phyloP scores from a whole-genome alignment of 2,797 vertebrate species.

The Peromyscus attwateri region DNA sequence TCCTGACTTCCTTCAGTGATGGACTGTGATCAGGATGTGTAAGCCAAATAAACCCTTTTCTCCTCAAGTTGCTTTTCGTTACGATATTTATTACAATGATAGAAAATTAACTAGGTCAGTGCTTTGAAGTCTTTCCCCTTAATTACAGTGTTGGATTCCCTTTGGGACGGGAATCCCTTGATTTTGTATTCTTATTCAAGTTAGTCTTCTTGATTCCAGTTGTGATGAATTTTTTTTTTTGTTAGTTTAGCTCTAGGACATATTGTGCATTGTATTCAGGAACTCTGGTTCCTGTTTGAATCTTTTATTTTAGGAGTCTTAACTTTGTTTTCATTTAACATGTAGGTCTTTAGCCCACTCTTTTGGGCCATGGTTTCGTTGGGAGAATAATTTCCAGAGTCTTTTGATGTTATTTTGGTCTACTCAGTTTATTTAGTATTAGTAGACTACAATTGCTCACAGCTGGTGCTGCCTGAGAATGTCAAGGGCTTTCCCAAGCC shows the following conservation, averaged over 20 bases:
- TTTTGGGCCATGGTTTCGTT: not conserved
- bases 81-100: not conserved
- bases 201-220: conserved; percentile 5
- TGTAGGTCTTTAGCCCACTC: conserved; percentile 4
- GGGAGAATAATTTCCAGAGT: not conserved
- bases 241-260: not conserved
- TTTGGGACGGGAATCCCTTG: not conserved
- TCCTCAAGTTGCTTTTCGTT: not conserved
- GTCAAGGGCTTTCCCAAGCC: not conserved
- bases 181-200: not conserved
- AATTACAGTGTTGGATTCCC: not conserved
- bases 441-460: not conserved
- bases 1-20: not conserved
- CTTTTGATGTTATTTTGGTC: conserved; percentile 30
- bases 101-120: not conserved
- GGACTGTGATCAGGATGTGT: not conserved
- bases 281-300: not conserved
- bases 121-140: not conserved
- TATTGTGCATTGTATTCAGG: not conserved
- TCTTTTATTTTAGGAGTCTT: conserved; percentile 39
- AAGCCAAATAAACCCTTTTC: not conserved
- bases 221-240: not conserved
- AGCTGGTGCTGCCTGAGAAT: not conserved
- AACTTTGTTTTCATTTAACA: not conserved
- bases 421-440: not conserved